Percentiles rank a stretch among this genome's conserved stretches.
Conservation (phyloP, 2,113 vertebrate species). For the Uropsilus gracilis region DNA sequence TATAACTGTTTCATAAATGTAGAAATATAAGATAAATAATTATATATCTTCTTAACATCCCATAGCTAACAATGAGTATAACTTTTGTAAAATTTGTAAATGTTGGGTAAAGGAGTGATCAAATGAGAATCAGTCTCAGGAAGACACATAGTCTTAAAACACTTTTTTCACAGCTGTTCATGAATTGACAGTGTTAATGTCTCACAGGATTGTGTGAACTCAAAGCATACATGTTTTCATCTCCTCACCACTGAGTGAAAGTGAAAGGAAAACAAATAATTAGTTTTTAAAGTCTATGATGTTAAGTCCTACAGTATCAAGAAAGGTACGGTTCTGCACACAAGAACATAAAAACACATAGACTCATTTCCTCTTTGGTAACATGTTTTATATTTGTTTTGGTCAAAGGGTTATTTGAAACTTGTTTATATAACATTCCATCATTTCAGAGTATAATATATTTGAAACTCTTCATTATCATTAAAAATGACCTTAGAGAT, state of each 20-base stretch:
- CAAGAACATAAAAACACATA: neutral
- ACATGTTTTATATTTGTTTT: neutral
- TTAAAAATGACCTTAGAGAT: neutral
- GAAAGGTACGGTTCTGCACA: neutral
- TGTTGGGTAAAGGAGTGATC: neutral
- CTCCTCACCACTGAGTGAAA: neutral
- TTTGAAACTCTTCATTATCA: neutral
- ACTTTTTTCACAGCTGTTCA: neutral
- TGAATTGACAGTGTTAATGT: slow-evolving; percentile 7
- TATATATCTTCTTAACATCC: neutral
- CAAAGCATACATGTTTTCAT: neutral
- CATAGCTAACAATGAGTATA: neutral
- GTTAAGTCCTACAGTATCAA: neutral
- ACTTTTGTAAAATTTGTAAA: neutral
- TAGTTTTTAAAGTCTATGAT: neutral
- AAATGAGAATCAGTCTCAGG: neutral
- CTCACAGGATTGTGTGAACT: neutral
- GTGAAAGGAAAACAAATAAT: neutral
- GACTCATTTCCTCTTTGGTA: neutral
- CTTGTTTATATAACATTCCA: neutral
- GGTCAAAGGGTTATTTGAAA: neutral
- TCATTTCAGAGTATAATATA: neutral
- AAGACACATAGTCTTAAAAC: neutral
- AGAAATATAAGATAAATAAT: slow-evolving; percentile 30
- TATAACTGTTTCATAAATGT: neutral